Evolutionary conservation across 2,797 vertebrate species (phyloP).

Genomic region (Falco peregrinus): DNA sequence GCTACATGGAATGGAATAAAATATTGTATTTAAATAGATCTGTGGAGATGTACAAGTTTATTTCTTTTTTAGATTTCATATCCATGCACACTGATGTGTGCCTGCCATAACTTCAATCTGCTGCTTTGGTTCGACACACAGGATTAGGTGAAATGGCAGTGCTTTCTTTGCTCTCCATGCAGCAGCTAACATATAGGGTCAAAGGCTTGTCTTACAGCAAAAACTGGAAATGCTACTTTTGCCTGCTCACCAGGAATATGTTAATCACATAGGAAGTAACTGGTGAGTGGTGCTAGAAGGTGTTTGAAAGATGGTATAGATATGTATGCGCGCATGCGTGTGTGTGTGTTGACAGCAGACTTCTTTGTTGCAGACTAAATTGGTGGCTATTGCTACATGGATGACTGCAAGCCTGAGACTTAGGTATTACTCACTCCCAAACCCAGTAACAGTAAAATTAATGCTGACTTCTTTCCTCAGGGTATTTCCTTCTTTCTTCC

Average conservation of each 20-base stretch:
- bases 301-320: not conserved
- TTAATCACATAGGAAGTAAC: not conserved
- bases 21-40: constrained; percentile 45
- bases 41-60: not conserved
- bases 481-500: not conserved
- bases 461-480: not conserved
- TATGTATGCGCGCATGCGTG: not conserved
- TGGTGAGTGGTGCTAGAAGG: not conserved
- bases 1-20: constrained; percentile 28
- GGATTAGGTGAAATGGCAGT: not conserved
- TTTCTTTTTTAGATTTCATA: constrained; percentile 15
- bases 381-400: not conserved
- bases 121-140: not conserved
- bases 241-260: not conserved
- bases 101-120: not conserved
- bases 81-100: not conserved
- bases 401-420: not conserved
- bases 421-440: not conserved
- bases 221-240: not conserved
- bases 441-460: not conserved
- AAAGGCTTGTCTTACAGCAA: not conserved
- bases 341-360: not conserved
- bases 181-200: not conserved
- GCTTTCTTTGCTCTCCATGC: accelerated
- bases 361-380: not conserved